Evolutionary conservation across 1,140 invertebrate genomes (phyloP), one percentile per base, ranked within the genome.

Genomic region (Cataglyphis hispanica): DNA sequence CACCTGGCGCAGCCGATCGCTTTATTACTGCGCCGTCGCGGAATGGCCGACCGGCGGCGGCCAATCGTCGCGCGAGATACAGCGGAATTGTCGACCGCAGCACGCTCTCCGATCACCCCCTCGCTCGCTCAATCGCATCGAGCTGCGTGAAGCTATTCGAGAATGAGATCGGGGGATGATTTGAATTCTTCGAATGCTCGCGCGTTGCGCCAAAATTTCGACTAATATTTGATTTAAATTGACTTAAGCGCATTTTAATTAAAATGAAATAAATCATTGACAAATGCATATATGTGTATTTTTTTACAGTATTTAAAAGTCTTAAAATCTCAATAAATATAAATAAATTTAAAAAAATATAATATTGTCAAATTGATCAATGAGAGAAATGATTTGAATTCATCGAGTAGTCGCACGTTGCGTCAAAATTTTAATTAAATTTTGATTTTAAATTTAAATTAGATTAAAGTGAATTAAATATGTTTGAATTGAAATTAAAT

Each of bases 1-100:
- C 94, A 95, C 90, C 91, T 94, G 91, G 91, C 89, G 86, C 84
- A 84, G 34, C 50, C 63, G 16, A 10, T 5, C 61, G 69, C 22
- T 72, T 88, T 93, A 93, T 92, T 53, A 72, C 34, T 93, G 8
- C 92, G 92, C 92, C 25, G 16, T 8, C 13, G 50, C 84, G 66
- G 85, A 83, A 91, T 89, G 88, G 87, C 91, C 74, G 87, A 56
- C 43, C 46, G 11, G 4, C 10, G 2, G 1, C 69, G 37, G 16
- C 90, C 89, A 93, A 93, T 92, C 37, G 37, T n/a, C 11, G 16
- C 13, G 31, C 31, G 8, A 3, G 74, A 27, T 85, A 53, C 70
- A 84, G 19, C 61, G 81, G 78, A 67, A 87, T 13, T 0, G 8
- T 2, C 50, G 53, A 19, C 76, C 86, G 75, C 53, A 60, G 69